Base-by-base conservation (phyloP, 2,113 vertebrate genomes). In the Telmatochromis brachygnathus region DNA sequence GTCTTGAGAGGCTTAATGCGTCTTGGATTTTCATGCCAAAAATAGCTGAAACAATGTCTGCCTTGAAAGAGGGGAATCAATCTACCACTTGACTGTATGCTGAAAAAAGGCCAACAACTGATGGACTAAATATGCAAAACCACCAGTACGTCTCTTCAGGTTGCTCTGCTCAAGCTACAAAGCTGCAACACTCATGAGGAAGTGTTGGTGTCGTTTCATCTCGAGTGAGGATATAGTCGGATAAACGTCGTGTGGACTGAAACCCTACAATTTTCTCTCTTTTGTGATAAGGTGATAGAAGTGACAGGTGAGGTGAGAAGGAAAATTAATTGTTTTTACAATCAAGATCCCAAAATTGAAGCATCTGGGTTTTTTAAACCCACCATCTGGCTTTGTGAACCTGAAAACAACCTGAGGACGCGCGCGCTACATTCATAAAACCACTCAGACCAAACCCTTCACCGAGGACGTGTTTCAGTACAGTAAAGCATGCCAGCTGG, bases 321-420 rank as follows among this genome's bases (percentile, higher is more conserved):
- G 83, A 89, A 33, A 84, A 91, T 81, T 89, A 60, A 23, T 28
- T 82, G 81, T 83, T 90, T 85, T 83, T 89, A 92, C 88, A 87
- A 91, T 86, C 89, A 83, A 77, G 84, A 86, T 85, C 70, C 87
- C 65, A 79, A 79, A 85, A 79, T 83, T 84, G 87, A 90, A 83
- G 91, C 81, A 14, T 91, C n/a, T 86, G 91, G 89, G 70, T 26
- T 45, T 82, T 84, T 37, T 68, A 68, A 82, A 79, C 68, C 87
- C 84, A 23, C 89, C 85, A 84, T 75, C 90, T 19, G 62, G 53
- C 87, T 89, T 58, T 83, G 83, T 87, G 90, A 89, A 93, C 93
- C 94, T 94, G 93, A 94, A 94, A 89, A 85, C 93, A 90, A 96
- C 95, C 95, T 94, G 94, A 95, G 95, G 88, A 92, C 83, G 84